These are phyloP conservation scores for Paguma larvata DNA, from an alignment of 2,797 vertebrate species.

Conservation along the genomic window DNA sequence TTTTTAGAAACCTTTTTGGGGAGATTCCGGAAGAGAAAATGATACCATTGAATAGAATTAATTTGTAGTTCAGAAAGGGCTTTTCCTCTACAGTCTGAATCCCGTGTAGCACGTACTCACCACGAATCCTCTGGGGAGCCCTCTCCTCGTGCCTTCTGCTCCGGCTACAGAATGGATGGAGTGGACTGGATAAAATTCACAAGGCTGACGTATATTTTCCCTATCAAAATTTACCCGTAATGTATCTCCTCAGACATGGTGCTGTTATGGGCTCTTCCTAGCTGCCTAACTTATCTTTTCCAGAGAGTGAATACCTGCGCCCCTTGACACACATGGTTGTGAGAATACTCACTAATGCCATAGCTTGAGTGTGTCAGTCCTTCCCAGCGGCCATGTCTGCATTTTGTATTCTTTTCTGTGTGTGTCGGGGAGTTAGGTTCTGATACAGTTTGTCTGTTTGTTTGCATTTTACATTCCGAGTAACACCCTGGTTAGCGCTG, in stretches of 20 bases:
- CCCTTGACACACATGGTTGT: background rate
- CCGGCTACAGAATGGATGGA: background rate
- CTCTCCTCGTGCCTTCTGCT: background rate
- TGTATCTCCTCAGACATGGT: background rate
- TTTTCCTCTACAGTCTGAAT: background rate
- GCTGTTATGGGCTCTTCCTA: background rate
- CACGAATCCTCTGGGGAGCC: background rate
- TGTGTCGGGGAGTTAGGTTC: background rate
- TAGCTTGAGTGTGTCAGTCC: background rate
- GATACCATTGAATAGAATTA: background rate
- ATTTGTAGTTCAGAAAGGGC: background rate
- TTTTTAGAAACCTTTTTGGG: background rate
- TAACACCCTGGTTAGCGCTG: background rate
- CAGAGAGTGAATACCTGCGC: background rate
- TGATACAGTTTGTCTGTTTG: background rate
- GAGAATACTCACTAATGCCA: background rate
- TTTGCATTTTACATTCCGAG: background rate
- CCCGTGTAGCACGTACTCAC: background rate
- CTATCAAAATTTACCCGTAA: background rate
- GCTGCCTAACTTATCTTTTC: background rate
- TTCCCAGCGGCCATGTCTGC: background rate
- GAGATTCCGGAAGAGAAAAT: background rate
- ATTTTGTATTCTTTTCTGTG: background rate
- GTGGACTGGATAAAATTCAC: background rate
- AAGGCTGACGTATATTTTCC: background rate